Evolutionary conservation across 1,140 invertebrate genomes (phyloP).

Genomic region (Choristoneura fumiferana): DNA sequence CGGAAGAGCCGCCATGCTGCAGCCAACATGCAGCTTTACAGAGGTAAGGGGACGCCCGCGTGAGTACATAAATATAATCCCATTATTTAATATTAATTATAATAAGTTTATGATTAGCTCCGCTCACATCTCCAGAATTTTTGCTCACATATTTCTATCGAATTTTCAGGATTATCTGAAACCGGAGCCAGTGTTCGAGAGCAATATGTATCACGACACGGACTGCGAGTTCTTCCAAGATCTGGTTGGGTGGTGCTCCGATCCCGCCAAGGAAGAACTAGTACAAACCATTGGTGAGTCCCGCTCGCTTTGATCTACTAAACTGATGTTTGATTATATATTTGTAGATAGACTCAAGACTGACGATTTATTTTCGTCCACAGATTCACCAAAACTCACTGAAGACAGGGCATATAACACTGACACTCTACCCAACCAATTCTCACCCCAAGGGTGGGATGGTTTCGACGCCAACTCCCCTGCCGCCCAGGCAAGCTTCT

Average conservation of each 20-base stretch:
- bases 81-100: conserved; percentile 37
- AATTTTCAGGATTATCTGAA: conserved; percentile 69
- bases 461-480: conserved; percentile 57
- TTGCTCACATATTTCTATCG: conserved; percentile 41
- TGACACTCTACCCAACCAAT: conserved; percentile 64
- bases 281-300: conserved; percentile 67
- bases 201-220: conserved; percentile 65
- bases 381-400: conserved; percentile 55
- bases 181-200: conserved; percentile 58
- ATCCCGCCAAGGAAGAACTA: conserved; percentile 59
- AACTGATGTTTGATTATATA: conserved; percentile 6
- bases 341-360: background rate
- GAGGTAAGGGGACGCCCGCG: conserved; percentile 60
- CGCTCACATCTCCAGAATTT: conserved; percentile 18
- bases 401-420: conserved; percentile 63
- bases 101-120: conserved; percentile 47
- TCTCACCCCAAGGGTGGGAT: conserved; percentile 69
- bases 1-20: conserved; percentile 41
- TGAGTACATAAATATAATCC: conserved; percentile 58
- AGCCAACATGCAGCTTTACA: conserved; percentile 55
- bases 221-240: conserved; percentile 74
- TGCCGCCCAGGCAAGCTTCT: conserved; percentile 44
- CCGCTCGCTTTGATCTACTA: background rate
- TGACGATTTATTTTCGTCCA: conserved; percentile 26
- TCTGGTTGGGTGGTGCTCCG: conserved; percentile 65